phyloP scores from a whole-genome alignment of 2,888 invertebrate species.

The Tachystola acroxantha region DNA sequence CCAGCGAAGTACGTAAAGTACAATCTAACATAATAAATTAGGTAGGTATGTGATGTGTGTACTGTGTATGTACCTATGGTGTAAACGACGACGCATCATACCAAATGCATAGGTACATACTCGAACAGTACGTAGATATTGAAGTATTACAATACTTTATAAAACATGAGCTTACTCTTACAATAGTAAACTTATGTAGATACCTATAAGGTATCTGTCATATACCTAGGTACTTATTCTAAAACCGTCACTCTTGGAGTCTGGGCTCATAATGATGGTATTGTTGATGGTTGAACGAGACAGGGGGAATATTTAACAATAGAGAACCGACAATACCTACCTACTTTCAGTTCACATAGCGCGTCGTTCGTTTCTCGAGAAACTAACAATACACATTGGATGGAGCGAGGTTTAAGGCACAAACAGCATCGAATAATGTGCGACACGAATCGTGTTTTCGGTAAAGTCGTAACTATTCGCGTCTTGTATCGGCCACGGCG shows the following conservation, averaged over 20 bases:
- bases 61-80: too few relatives aligned
- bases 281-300: conserved; percentile 9
- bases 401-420: conserved; percentile 11
- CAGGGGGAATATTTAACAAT: conserved; percentile 15
- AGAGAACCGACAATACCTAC: conserved; percentile 12
- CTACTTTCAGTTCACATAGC: conserved; percentile 22
- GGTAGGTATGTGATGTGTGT: too few relatives aligned
- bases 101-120: too few relatives aligned
- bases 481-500: neutral
- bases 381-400: conserved; percentile 17
- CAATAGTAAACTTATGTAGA: too few relatives aligned
- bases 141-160: too few relatives aligned
- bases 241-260: neutral
- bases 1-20: too few relatives aligned
- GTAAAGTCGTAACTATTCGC: conserved; percentile 16
- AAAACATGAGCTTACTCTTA: too few relatives aligned
- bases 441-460: conserved; percentile 15
- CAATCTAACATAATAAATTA: too few relatives aligned
- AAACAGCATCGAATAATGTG: conserved; percentile 16
- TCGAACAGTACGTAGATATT: too few relatives aligned
- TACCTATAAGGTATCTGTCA: too few relatives aligned
- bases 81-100: too few relatives aligned
- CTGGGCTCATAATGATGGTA: conserved; percentile 7
- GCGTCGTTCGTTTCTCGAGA: conserved; percentile 20
- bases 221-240: too few relatives aligned